A percentile compares a stretch with the other conserved stretches of the same genome.
These are phyloP conservation scores for Sinocyclocheilus grahami DNA, from an alignment of 2,113 vertebrate species.

Conservation along the genomic window DNA sequence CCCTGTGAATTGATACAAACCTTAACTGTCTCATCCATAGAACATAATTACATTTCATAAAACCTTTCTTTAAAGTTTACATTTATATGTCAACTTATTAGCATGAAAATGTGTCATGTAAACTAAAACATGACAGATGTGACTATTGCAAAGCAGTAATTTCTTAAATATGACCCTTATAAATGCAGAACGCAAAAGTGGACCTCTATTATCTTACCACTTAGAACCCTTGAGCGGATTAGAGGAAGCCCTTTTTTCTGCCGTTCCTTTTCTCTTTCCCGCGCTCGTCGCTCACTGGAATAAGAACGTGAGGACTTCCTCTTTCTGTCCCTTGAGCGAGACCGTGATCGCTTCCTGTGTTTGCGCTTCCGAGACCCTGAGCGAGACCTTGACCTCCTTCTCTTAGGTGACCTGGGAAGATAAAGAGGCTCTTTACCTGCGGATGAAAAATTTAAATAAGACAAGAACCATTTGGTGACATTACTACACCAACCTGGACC, in stretches of 20 bases:
- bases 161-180: too few relatives aligned
- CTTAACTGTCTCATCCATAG: too few relatives aligned
- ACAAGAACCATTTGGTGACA: not conserved
- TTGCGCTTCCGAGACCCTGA: conserved; percentile 97
- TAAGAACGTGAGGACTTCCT: conserved; percentile 94
- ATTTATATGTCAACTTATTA: too few relatives aligned
- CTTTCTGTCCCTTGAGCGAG: conserved; percentile 93
- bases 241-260: conserved; percentile 97
- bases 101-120: too few relatives aligned
- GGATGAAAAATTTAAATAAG: not conserved
- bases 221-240: conserved; percentile 91
- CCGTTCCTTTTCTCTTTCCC: conserved; percentile 93
- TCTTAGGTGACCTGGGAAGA: conserved; percentile 87
- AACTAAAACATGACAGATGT: too few relatives aligned
- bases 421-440: not conserved
- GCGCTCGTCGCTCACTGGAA: conserved; percentile 90
- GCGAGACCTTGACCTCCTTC: conserved; percentile 91
- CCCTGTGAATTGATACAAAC: not conserved
- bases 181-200: not conserved
- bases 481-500: conserved; percentile 84
- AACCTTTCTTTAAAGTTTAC: too few relatives aligned
- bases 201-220: conserved; percentile 72
- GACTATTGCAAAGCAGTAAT: too few relatives aligned
- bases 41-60: too few relatives aligned
- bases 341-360: conserved; percentile 93